Evolutionary conservation across 1,140 invertebrate species (phyloP), one percentile per base, ranked within the genome.

Genomic region (Diploscapter pachys): DNA sequence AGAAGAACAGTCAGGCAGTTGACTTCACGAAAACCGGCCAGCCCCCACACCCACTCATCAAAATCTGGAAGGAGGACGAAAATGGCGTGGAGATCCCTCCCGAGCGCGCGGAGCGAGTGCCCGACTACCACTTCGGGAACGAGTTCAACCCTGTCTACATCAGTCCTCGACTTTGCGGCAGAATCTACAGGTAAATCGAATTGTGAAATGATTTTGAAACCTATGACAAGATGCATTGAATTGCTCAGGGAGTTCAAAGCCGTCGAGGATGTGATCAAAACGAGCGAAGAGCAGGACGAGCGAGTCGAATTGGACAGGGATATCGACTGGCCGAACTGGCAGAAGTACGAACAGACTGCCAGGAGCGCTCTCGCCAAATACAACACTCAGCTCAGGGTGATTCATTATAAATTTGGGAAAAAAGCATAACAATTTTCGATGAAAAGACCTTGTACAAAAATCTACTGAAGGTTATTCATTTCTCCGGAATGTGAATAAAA

Each of bases 1-100:
- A 71, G 31, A 81, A 80, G 53, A 81, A 82, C 65, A 70, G 76
- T 1, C 70, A 81, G 5, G 68, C 81, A 6, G 73, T 78, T 6
- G 84, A 85, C 65, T 85, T 86, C 78, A 78, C 81, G 2, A 85
- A 85, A 61, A 82, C 80, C 8, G 84, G 84, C 13, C 62, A 75
- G 48, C 55, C 62, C 4, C 76, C 74, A 5, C 51, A 55, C 3
- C n/a, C 57, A 72, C 13, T 55, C 9, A 80, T 64, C 11, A 81
- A 4, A 48, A 57, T 71, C 51, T 74, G 73, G 73, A 54, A 31
- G 31, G 31, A 31, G 31, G 73, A 72, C n/a, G 57, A 53, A 8
- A 69, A 76, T 52, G 59, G n/a, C 53, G 62, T 66, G 51, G 56
- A 11, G 9, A 65, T 76, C 3, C 69, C 75, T 4, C 68, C 75